Conservation (phyloP, 2,113 vertebrate species). For the Macrotis lagotis region DNA sequence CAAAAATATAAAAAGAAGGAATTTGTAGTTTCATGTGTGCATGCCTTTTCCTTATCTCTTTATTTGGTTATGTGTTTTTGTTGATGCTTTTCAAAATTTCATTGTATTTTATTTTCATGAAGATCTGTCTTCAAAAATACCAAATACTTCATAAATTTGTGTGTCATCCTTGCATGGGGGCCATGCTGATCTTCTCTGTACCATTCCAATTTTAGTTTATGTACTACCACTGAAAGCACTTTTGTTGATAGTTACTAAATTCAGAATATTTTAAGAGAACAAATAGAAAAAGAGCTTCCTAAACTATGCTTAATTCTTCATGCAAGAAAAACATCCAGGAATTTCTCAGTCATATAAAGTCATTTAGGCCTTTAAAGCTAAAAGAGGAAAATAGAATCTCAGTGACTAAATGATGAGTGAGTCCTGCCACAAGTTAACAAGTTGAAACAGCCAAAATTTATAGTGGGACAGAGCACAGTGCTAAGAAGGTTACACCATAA, state of each 20-base stretch:
- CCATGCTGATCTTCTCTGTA: background rate
- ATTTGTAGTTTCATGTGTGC: background rate
- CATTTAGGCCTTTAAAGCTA: background rate
- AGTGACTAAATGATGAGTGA: background rate
- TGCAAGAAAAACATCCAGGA: background rate
- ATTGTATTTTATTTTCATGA: background rate
- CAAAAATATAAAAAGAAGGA: background rate
- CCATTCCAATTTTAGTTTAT: background rate
- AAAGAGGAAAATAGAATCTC: background rate
- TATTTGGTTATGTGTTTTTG: background rate
- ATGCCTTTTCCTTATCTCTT: background rate
- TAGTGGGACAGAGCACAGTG: background rate
- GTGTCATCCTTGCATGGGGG: background rate
- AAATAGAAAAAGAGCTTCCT: background rate
- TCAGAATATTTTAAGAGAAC: background rate
- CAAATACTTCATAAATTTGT: background rate
- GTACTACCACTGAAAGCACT: background rate
- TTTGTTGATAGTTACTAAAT: background rate
- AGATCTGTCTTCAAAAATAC: background rate
- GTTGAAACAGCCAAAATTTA: background rate
- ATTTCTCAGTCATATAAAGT: background rate
- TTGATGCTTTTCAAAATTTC: background rate
- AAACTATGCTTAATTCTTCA: constrained; percentile 1
- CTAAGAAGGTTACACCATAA: background rate
- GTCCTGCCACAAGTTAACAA: background rate